Base-by-base conservation (phyloP, 2,888 invertebrate species). In the Drosophila neotestacea region DNA sequence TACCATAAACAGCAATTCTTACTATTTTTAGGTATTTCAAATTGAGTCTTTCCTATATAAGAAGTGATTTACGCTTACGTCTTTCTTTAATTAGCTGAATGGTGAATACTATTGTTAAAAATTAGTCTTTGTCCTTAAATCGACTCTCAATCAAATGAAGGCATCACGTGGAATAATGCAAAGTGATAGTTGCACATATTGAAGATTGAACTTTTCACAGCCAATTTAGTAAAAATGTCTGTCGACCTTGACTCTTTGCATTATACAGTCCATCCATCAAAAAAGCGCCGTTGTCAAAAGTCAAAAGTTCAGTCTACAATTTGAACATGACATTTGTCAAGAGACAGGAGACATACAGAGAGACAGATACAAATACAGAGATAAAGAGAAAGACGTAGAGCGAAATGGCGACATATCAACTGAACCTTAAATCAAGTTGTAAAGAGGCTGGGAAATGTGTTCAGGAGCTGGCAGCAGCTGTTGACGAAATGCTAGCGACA, bases 351-450 rank as follows among this genome's bases (percentile, higher is more conserved):
- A 61, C 54, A 63, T 50, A 56, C 42, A 46, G 38, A 9, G 27
- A 39, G 38, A 32, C 48, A 51, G 42, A 39, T 32, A 46, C 62
- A 70, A 42, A 41, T 48, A 44, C 34, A 60, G 48, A 58, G 58
- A 66, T 51, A 62, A 52, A 48, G 13, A 51, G 42, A 44, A 34
- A 54, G 61, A 58, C 64, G 56, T 36, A 41, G 42, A 58, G 61
- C 68, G 58, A 64, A 62, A 85, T 73, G 80, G 70, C 70, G 72
- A 68, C 88, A 80, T 87, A 85, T 89, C 76, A 81, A 87, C 81
- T 83, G 83, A 88, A 86, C 87, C 89, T 86, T 86, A 84, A 84
- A 84, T 84, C 89, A 88, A 86, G 87, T 84, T 88, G 87, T 81
- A 75, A 84, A 81, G 88, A 83, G 85, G 73, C 84, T 73, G 84